phyloP scores from a whole-genome alignment of 2,113 vertebrate genomes.

The Peromyscus californicus region DNA sequence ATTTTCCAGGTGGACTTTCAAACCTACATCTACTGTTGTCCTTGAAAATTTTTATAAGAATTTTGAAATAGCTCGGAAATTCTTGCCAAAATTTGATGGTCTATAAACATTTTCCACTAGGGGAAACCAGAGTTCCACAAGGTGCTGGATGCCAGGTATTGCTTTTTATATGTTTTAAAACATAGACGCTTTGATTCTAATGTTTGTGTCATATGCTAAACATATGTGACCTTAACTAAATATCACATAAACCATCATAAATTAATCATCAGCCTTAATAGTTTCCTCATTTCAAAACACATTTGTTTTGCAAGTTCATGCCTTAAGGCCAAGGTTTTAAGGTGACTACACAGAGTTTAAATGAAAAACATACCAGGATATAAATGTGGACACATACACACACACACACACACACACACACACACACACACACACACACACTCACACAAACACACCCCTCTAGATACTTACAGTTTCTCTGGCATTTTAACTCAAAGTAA shows the following conservation, averaged over 20 bases:
- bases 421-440: neutral
- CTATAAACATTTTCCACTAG: slow-evolving; percentile 54
- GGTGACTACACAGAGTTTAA: slow-evolving; percentile 76
- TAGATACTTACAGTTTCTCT: neutral
- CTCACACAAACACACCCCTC: too few species aligned
- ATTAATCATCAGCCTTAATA: slow-evolving; percentile 78
- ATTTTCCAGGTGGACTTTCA: slow-evolving; percentile 11
- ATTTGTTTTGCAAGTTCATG: slow-evolving; percentile 71
- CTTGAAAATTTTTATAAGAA: slow-evolving; percentile 19
- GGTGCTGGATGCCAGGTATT: neutral
- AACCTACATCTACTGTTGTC: neutral
- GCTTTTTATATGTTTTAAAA: slow-evolving; percentile 70
- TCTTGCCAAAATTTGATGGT: slow-evolving; percentile 37
- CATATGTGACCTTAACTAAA: slow-evolving; percentile 81
- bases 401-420: neutral
- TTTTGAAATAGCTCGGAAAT: slow-evolving; percentile 50
- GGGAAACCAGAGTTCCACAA: slow-evolving; percentile 14
- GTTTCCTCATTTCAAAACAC: slow-evolving; percentile 82
- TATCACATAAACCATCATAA: slow-evolving; percentile 72
- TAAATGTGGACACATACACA: neutral
- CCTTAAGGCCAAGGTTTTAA: slow-evolving; percentile 71
- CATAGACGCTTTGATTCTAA: slow-evolving; percentile 76
- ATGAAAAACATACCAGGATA: slow-evolving; percentile 70
- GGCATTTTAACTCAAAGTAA: slow-evolving; percentile 47
- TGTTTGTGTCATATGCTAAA: slow-evolving; percentile 75